phyloP scores from a whole-genome alignment of 2,888 invertebrate species.

The Drosophila monieri region DNA sequence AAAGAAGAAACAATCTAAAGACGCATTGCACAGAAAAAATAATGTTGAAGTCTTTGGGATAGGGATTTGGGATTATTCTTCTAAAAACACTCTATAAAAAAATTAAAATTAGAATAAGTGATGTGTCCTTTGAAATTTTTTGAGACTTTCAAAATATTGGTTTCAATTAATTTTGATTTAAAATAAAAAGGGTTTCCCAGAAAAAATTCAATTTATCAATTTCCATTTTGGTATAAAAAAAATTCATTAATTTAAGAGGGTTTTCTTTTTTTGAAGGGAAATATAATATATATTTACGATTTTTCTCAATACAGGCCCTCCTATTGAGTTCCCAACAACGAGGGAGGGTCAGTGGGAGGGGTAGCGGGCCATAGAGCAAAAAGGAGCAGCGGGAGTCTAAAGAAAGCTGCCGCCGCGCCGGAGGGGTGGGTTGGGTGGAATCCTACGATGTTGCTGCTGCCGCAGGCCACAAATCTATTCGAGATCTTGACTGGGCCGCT shows the following conservation, averaged over 20 bases:
- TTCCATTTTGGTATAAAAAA: neutral
- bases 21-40: conserved; percentile 27
- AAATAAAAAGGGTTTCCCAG: neutral
- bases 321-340: conserved; percentile 44
- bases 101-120: too few species aligned
- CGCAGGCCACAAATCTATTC: conserved; percentile 39
- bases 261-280: neutral
- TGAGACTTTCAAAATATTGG: neutral
- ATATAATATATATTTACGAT: neutral
- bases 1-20: conserved; percentile 39
- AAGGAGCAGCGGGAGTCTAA: conserved; percentile 71
- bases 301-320: conserved; percentile 44
- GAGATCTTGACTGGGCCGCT: conserved; percentile 49
- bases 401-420: conserved; percentile 48
- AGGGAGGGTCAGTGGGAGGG: conserved; percentile 4
- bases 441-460: conserved; percentile 33
- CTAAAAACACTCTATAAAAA: too few species aligned
- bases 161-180: neutral
- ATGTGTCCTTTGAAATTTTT: too few species aligned
- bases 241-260: neutral
- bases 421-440: conserved; percentile 57
- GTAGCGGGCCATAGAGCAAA: conserved; percentile 28
- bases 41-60: neutral
- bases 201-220: neutral
- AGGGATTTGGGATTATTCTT: too few species aligned